A percentile compares a stretch with the other conserved stretches of the same genome.
Evolutionary conservation across 2,888 invertebrate species (phyloP).

Genomic region (Tanytarsus gracilentus): DNA sequence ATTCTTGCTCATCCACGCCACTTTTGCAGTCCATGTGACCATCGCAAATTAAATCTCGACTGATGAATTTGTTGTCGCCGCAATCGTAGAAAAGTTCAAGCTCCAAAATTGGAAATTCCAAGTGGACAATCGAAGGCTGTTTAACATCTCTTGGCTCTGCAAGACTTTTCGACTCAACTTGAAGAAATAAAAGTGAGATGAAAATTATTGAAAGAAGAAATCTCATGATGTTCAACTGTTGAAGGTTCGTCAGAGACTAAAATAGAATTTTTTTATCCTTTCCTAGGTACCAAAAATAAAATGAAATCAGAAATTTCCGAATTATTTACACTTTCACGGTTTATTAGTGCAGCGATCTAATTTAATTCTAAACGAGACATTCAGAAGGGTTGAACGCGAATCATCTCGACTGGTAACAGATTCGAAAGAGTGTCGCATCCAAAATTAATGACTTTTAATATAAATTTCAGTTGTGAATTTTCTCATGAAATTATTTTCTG

Average conservation of each 20-base stretch:
- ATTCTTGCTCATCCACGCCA: slow-evolving; percentile 14
- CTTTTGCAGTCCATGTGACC: slow-evolving; percentile 1
- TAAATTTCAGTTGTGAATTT: background rate
- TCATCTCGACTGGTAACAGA: background rate
- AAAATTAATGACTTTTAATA: background rate
- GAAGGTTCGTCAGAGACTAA: background rate
- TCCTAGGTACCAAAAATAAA: background rate
- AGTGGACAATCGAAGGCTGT: background rate
- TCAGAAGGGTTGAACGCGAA: background rate
- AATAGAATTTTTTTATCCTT: background rate
- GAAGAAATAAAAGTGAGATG: background rate
- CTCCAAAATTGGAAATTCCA: background rate
- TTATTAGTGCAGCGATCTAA: no score
- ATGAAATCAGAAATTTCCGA: background rate
- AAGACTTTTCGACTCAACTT: background rate
- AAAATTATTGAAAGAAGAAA: background rate
- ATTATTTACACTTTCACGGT: background rate
- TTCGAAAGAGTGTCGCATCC: background rate
- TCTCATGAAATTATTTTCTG: background rate
- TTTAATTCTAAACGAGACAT: background rate
- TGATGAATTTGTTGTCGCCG: slow-evolving; percentile 16
- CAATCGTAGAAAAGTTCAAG: slow-evolving; percentile 20
- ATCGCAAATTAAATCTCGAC: slow-evolving; percentile 7
- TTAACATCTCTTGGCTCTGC: background rate
- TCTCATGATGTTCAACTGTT: background rate